Conservation (phyloP, 2,797 vertebrate genomes). For the Ambastaia sidthimunki region DNA sequence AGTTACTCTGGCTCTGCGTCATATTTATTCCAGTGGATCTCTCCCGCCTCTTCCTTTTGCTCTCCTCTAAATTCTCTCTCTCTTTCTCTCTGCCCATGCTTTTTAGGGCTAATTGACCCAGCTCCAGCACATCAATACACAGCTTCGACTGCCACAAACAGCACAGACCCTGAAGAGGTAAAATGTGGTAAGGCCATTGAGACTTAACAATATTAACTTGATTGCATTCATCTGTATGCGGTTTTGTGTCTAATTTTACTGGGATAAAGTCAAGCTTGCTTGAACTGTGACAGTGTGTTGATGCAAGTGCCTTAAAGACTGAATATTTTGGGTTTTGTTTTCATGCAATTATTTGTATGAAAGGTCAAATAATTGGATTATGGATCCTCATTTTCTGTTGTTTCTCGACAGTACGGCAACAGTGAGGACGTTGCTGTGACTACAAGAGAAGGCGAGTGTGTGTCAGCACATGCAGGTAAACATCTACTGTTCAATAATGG, state of each 20-base stretch:
- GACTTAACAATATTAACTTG: constrained; percentile 52
- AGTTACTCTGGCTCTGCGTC: constrained; percentile 84
- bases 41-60: constrained; percentile 56
- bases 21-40: constrained; percentile 82
- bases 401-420: constrained; percentile 40
- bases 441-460: constrained; percentile 53
- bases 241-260: background rate
- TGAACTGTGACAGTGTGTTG: constrained; percentile 26
- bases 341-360: constrained; percentile 26
- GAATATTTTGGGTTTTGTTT: constrained; percentile 28
- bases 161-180: constrained; percentile 59
- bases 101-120: constrained; percentile 69
- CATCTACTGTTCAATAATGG: constrained; percentile 32
- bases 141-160: constrained; percentile 62
- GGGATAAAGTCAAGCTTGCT: constrained; percentile 2
- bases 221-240: background rate
- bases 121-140: constrained; percentile 68
- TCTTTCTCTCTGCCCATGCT: constrained; percentile 60
- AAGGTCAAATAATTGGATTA: constrained; percentile 33
- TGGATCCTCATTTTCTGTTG: constrained; percentile 34
- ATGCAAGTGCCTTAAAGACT: background rate
- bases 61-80: constrained; percentile 37
- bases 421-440: constrained; percentile 21
- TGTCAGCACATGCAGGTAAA: constrained; percentile 57
- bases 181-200: constrained; percentile 70